These are phyloP conservation scores for Nautilus pompilius DNA, from an alignment of 1,140 invertebrate species.

Conservation along the genomic window DNA sequence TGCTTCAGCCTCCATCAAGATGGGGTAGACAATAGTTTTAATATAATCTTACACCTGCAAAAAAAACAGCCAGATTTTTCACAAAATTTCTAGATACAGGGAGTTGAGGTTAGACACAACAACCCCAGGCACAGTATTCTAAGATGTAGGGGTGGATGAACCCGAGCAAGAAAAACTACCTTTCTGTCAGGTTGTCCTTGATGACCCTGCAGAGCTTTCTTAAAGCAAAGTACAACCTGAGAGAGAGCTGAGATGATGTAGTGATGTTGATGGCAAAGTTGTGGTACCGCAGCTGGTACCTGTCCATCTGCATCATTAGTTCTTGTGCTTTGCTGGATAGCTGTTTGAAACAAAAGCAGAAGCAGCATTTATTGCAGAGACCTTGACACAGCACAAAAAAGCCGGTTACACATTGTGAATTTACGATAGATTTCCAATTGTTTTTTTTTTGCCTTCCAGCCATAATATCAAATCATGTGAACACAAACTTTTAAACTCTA, in stretches of 20 bases:
- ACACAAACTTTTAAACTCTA: too few species aligned
- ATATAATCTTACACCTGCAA: too few species aligned
- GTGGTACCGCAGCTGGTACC: constrained; percentile 43
- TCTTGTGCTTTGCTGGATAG: constrained; percentile 24
- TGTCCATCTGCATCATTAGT: constrained; percentile 41
- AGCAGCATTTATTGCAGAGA: not conserved
- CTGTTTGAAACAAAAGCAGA: constrained; percentile 21
- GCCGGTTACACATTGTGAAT: too few species aligned
- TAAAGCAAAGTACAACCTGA: constrained; percentile 34
- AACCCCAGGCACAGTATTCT: constrained; percentile 57
- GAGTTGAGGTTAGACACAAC: constrained; percentile 67
- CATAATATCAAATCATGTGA: too few species aligned
- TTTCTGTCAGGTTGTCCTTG: constrained; percentile 31
- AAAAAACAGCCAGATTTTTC: too few species aligned
- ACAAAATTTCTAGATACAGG: constrained; percentile 54
- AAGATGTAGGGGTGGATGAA: constrained; percentile 19
- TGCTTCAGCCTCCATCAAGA: too few species aligned
- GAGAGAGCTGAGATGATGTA: constrained; percentile 28
- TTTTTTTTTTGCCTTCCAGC: too few species aligned
- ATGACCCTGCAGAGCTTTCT: constrained; percentile 30
- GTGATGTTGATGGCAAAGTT: constrained; percentile 39
- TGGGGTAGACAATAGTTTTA: too few species aligned
- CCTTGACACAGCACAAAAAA: not conserved
- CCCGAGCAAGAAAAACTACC: constrained; percentile 14
- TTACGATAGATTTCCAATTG: too few species aligned